Percentiles rank a stretch among this genome's conserved stretches.
phyloP scores from a whole-genome alignment of 1,140 invertebrate genomes.

The Antheraea mylitta region DNA sequence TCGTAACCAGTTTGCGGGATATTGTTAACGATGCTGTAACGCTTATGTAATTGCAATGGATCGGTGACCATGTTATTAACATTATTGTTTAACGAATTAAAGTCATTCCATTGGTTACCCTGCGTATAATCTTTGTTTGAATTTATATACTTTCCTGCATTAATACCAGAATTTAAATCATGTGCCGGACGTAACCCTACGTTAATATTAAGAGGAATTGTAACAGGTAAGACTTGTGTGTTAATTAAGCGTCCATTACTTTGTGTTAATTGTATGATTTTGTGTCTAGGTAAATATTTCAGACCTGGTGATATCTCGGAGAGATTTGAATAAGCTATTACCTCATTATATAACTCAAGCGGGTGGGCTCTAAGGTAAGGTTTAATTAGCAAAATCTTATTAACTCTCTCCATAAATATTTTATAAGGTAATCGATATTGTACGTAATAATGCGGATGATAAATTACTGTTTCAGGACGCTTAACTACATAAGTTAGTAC shows the following conservation, averaged over 20 bases:
- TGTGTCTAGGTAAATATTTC: conserved; percentile 30
- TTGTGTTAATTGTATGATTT: conserved; percentile 38
- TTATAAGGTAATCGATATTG: conserved; percentile 56
- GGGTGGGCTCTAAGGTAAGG: conserved; percentile 36
- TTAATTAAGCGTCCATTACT: conserved; percentile 39
- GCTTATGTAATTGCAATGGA: no score
- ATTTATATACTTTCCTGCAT: no score
- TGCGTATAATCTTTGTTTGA: no score
- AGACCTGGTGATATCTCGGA: conserved; percentile 38
- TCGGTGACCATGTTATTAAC: no score
- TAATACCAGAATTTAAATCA: no score
- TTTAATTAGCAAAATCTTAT: conserved; percentile 30
- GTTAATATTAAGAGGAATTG: no score
- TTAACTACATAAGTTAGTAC: conserved; percentile 32
- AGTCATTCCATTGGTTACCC: no score
- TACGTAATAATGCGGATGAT: conserved; percentile 41
- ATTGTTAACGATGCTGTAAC: no score
- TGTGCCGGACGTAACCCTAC: no score
- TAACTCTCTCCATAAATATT: conserved; percentile 37
- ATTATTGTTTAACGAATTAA: no score
- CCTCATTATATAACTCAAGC: conserved; percentile 33
- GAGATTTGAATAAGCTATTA: conserved; percentile 36
- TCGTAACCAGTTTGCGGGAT: no score
- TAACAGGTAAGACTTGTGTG: conserved; percentile 29
- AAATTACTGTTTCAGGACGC: conserved; percentile 21